Percentiles rank a stretch among this genome's conserved stretches.
Conservation (phyloP, 2,797 vertebrate genomes). For the Paguma larvata region DNA sequence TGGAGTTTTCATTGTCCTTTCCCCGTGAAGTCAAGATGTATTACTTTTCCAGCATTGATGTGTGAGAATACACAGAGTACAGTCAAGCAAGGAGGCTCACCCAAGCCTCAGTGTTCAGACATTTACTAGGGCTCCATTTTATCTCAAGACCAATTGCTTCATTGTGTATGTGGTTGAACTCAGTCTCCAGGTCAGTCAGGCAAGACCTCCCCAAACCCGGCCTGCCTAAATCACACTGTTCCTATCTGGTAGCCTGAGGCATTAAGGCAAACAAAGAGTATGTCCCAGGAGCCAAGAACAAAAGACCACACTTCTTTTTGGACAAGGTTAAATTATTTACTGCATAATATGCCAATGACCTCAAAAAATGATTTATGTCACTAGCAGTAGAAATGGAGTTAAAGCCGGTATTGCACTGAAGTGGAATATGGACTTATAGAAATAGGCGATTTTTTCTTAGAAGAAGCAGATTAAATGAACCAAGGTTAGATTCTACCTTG, state of each 20-base stretch:
- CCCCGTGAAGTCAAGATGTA: neutral
- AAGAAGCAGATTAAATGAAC: slow-evolving; percentile 34
- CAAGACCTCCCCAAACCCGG: neutral
- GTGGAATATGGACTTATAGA: neutral
- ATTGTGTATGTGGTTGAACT: neutral
- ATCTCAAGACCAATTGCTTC: neutral
- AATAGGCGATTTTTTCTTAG: neutral
- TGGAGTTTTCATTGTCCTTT: neutral
- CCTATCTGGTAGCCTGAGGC: neutral
- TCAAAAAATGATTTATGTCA: neutral
- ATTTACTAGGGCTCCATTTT: neutral
- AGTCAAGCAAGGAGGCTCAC: neutral
- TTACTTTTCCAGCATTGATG: neutral
- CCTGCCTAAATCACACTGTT: neutral
- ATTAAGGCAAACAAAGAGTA: neutral
- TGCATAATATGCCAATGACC: neutral
- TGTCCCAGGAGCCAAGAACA: neutral
- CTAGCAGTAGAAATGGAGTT: neutral
- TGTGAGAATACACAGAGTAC: neutral
- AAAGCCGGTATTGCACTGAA: neutral
- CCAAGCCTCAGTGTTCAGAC: neutral
- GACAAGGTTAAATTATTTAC: neutral
- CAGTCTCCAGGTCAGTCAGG: neutral
- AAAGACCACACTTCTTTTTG: neutral
- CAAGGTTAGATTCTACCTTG: neutral